A percentile compares a stretch with the other conserved stretches of the same genome.
These are phyloP conservation scores for Amphipoea lucens DNA, from an alignment of 2,888 invertebrate species.

Conservation along the genomic window DNA sequence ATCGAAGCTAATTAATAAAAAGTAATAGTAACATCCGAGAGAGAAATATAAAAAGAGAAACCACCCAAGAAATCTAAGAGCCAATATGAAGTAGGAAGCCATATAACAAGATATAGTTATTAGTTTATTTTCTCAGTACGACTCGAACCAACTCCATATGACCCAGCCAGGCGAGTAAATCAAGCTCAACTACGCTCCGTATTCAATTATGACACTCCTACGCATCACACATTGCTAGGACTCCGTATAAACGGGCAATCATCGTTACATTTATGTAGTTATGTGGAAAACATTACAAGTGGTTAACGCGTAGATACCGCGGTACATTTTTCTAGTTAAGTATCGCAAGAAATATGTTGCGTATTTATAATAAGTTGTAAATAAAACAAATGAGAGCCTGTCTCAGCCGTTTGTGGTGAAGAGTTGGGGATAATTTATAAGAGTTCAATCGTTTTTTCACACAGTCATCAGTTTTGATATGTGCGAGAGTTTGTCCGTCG, in stretches of 20 bases:
- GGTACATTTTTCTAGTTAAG: neutral
- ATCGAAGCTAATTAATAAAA: neutral
- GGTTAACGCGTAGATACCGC: slow-evolving; percentile 7
- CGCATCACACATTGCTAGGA: slow-evolving; percentile 41
- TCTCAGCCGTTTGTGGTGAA: neutral
- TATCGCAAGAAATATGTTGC: slow-evolving; percentile 7
- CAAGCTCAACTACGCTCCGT: slow-evolving; percentile 30
- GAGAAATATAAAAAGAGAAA: slow-evolving; percentile 42
- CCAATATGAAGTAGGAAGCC: slow-evolving; percentile 46
- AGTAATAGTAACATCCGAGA: neutral
- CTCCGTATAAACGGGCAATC: slow-evolving; percentile 14
- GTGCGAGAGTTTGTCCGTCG: slow-evolving; percentile 4
- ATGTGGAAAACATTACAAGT: slow-evolving; percentile 30
- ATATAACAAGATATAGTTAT: slow-evolving; percentile 33
- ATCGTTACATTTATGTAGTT: slow-evolving; percentile 3
- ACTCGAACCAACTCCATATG: slow-evolving; percentile 13
- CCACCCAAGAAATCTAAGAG: slow-evolving; percentile 32
- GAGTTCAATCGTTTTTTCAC: neutral
- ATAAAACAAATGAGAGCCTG: neutral
- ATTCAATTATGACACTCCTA: slow-evolving; percentile 52
- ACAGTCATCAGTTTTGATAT: neutral
- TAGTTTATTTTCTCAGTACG: slow-evolving; percentile 32
- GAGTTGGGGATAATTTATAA: neutral
- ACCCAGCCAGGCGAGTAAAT: slow-evolving; percentile 33
- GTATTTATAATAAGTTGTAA: neutral